Percentiles rank a stretch among this genome's conserved stretches.
Conservation (phyloP, 2,113 vertebrate genomes). For the Eupsittula cactorum region DNA sequence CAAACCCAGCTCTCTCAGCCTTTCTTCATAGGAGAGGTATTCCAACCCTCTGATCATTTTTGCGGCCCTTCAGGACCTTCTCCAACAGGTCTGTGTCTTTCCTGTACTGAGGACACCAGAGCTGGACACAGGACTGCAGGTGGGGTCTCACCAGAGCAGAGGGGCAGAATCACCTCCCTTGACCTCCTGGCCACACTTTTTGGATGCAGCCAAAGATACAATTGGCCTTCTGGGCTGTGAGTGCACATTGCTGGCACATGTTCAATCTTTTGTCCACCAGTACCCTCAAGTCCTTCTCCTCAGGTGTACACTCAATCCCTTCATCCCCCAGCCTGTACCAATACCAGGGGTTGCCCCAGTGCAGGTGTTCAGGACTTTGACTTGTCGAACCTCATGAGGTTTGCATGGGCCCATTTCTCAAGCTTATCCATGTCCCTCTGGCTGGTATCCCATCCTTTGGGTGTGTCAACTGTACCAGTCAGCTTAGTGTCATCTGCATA, state of each 20-base stretch:
- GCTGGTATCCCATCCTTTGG: not conserved
- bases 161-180: not conserved
- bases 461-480: not conserved
- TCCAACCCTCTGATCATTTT: not conserved
- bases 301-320: not conserved
- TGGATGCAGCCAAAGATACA: not conserved
- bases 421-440: not conserved
- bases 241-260: not conserved
- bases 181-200: not conserved
- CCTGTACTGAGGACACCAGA: not conserved
- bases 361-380: not conserved
- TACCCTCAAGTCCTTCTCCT: not conserved
- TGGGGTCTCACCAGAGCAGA: not conserved
- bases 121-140: not conserved
- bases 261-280: not conserved
- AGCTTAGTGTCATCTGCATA: not conserved
- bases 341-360: not conserved
- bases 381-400: not conserved
- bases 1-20: not conserved
- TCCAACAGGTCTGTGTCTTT: not conserved
- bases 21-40: not conserved
- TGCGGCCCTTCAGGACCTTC: not conserved
- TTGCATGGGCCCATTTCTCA: not conserved
- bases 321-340: not conserved
- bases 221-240: not conserved